Evolutionary conservation across 2,888 invertebrate species (phyloP).

Genomic region (Microplitis manilae): DNA sequence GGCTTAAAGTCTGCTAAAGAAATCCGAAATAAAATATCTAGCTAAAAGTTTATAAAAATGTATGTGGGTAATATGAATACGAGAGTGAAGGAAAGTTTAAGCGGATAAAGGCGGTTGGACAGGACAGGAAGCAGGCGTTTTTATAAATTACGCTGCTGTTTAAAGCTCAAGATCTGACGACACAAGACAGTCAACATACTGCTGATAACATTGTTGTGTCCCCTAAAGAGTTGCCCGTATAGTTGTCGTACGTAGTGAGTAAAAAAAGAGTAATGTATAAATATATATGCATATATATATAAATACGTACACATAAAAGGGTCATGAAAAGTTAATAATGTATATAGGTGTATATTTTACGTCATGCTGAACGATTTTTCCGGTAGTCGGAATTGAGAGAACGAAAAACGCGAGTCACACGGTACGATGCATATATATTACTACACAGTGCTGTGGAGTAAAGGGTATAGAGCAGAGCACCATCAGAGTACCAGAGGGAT

Average conservation of each 20-base stretch:
- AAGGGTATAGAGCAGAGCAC: not conserved
- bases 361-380: constrained; percentile 6
- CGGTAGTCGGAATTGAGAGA: constrained; percentile 7
- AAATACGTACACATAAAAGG: not conserved
- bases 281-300: too few relatives aligned
- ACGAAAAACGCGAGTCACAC: not conserved
- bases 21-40: constrained; percentile 11
- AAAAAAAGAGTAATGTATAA: too few relatives aligned
- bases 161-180: constrained; percentile 11
- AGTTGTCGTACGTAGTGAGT: too few relatives aligned
- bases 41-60: constrained; percentile 7
- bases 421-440: constrained; percentile 19
- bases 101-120: constrained; percentile 23
- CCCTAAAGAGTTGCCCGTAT: not conserved
- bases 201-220: not conserved
- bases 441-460: not conserved
- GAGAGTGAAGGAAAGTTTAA: constrained; percentile 17
- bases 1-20: constrained; percentile 23
- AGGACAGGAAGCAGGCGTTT: constrained; percentile 37
- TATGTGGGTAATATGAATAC: not conserved
- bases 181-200: constrained; percentile 2
- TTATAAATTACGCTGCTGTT: constrained; percentile 32
- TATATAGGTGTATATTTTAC: not conserved
- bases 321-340: not conserved
- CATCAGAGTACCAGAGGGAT: constrained; percentile 5